Conservation (phyloP, 2,888 invertebrate genomes). For the Phalera bucephala region DNA sequence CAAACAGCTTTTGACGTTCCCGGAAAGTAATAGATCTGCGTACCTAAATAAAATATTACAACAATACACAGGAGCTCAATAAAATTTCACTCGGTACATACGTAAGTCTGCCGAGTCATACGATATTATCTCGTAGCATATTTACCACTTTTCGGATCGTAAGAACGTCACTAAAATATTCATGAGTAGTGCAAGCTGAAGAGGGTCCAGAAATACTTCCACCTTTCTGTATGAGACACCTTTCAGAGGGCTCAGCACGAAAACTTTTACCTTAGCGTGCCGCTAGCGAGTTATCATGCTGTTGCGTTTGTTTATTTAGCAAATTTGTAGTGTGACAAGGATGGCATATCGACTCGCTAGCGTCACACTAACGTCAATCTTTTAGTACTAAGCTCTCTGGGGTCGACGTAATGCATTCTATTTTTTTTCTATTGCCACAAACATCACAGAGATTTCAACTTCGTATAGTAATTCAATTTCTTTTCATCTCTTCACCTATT, state of each 20-base stretch:
- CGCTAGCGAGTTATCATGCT: too few relatives aligned
- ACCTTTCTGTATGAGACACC: slow-evolving; percentile 35
- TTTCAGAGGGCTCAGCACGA: too few relatives aligned
- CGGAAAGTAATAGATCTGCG: too few relatives aligned
- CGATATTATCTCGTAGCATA: slow-evolving; percentile 44
- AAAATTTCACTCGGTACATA: neutral
- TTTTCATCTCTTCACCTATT: slow-evolving; percentile 49
- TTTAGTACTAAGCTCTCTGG: too few relatives aligned
- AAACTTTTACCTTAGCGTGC: too few relatives aligned
- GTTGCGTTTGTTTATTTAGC: too few relatives aligned
- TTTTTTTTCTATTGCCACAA: slow-evolving; percentile 60
- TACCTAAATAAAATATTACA: too few relatives aligned
- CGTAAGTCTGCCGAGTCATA: too few relatives aligned
- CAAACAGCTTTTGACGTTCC: too few relatives aligned
- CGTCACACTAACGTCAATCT: too few relatives aligned
- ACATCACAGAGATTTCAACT: slow-evolving; percentile 65
- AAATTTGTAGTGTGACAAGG: too few relatives aligned
- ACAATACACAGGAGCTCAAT: neutral
- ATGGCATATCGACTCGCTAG: too few relatives aligned
- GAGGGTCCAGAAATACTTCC: slow-evolving; percentile 53
- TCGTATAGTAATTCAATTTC: slow-evolving; percentile 66
- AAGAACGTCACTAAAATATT: slow-evolving; percentile 66
- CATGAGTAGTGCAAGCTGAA: slow-evolving; percentile 61
- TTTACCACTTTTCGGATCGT: slow-evolving; percentile 56
- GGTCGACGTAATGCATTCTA: slow-evolving; percentile 68